phyloP scores from a whole-genome alignment of 2,888 invertebrate species.

The Phyllotreta cruciferae region DNA sequence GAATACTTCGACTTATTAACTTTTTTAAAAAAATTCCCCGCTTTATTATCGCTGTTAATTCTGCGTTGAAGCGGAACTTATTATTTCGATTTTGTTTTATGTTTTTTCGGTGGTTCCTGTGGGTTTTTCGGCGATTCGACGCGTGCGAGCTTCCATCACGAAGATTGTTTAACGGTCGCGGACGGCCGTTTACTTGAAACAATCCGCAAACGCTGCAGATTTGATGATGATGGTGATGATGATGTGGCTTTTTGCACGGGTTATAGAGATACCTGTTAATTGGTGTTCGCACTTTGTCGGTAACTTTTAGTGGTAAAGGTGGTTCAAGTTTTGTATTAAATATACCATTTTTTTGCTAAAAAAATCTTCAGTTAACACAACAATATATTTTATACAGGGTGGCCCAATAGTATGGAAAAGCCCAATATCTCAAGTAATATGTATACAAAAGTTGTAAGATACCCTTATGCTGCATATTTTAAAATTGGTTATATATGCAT shows the following conservation, averaged over 20 bases:
- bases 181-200: conserved; percentile 15
- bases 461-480: not conserved
- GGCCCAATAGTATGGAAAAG: too few relatives aligned
- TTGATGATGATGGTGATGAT: not conserved
- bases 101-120: conserved; percentile 11
- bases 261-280: conserved; percentile 1
- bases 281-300: not conserved
- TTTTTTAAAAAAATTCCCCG: conserved; percentile 30
- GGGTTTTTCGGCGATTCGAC: conserved; percentile 19
- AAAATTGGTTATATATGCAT: too few relatives aligned
- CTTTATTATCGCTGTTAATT: conserved; percentile 34
- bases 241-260: conserved; percentile 4
- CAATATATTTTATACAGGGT: too few relatives aligned
- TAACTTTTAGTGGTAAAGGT: too few relatives aligned
- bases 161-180: conserved; percentile 6
- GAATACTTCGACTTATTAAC: conserved; percentile 24
- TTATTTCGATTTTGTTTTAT: conserved; percentile 25
- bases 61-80: conserved; percentile 30
- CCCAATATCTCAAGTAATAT: too few relatives aligned
- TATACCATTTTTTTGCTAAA: too few relatives aligned
- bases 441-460: too few relatives aligned
- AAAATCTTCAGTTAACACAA: too few relatives aligned
- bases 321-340: too few relatives aligned
- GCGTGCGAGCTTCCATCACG: conserved; percentile 12
- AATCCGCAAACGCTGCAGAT: not conserved